Percentiles rank a stretch among this genome's conserved stretches.
phyloP scores from a whole-genome alignment of 2,888 invertebrate species.

The Keiferia lycopersicella region DNA sequence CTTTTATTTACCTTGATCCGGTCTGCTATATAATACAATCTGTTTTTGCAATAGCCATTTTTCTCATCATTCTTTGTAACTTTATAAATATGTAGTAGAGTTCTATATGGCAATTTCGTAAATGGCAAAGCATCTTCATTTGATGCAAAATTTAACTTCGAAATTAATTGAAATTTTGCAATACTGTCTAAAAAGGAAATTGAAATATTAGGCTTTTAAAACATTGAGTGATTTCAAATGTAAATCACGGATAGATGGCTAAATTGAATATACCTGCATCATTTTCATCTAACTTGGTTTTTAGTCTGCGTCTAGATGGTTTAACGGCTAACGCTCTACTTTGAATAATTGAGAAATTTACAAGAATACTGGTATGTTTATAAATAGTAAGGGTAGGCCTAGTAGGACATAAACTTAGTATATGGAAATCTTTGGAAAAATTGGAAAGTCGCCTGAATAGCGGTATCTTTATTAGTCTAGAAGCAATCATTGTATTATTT shows the following conservation, averaged over 20 bases:
- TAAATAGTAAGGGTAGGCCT: neutral
- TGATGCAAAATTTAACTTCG: conserved; percentile 62
- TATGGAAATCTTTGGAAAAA: neutral
- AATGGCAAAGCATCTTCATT: conserved; percentile 79
- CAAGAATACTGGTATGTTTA: neutral
- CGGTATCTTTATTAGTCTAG: neutral
- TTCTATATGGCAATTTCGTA: conserved; percentile 63
- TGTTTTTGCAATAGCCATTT: conserved; percentile 68
- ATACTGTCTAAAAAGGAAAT: neutral
- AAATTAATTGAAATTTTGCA: conserved; percentile 13
- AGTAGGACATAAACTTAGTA: neutral
- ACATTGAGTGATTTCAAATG: too few species aligned
- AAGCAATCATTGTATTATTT: neutral
- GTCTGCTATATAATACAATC: conserved; percentile 81
- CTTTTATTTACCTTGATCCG: conserved; percentile 68
- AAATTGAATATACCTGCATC: neutral
- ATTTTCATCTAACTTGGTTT: neutral
- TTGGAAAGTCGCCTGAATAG: neutral
- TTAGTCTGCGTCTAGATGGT: neutral
- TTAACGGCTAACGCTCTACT: neutral
- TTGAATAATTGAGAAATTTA: neutral
- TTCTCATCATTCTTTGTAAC: conserved; percentile 63
- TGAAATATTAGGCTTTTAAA: neutral
- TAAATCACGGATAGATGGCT: too few species aligned
- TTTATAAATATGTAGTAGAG: conserved; percentile 57